Base-by-base conservation (phyloP, 2,113 vertebrate genomes). In the Nasalis larvatus region DNA sequence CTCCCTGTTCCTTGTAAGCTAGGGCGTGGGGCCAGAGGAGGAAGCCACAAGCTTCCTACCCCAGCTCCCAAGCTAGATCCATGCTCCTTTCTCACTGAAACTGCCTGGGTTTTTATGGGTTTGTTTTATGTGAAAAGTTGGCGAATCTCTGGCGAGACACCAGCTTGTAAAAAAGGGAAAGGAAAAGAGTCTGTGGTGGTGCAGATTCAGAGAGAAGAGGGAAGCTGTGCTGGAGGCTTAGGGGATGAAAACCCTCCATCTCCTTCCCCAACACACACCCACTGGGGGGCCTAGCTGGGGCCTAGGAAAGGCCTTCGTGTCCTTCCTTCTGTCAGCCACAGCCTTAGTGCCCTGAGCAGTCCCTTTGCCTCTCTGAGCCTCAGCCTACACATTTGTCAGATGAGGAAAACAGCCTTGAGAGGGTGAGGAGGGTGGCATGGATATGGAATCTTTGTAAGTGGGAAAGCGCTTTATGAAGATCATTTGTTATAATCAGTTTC, bases 51-150 rank as follows among this genome's bases (percentile, higher is more conserved):
- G 6, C 49, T 74, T 9, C 84, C 95, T 45, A 11, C 56, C 80
- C 73, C 88, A 78, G 8, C 66, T 96, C 80, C 97, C 95, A 71
- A 35, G 86, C 95, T 60, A 18, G n/a, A 42, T 13, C 37, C 66
- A 56, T 0, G 21, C 88, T 83, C 66, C 63, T 69, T 89, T 80
- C 95, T 92, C 88, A 6, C 13, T 94, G 92, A 87, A 92, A 96
- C 97, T 83, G 37, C 89, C 25, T 63, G 77, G 54, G 77, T 90
- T 98, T 98, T 98, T 98, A 98, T 96, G 92, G 0, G 94, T 49
- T 0, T 32, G 88, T 95, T 80, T 96, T 92, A 97, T 95, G 8
- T 90, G 88, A 47, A 73, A 95, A 97, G 95, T 84, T 96, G 90
- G 56, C 40, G 68, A 86, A 95, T 98, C 97, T 98, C 96, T 95